Evolutionary conservation across 2,113 vertebrate genomes (phyloP).

Genomic region (Calyptommatus sinebrachiatus): DNA sequence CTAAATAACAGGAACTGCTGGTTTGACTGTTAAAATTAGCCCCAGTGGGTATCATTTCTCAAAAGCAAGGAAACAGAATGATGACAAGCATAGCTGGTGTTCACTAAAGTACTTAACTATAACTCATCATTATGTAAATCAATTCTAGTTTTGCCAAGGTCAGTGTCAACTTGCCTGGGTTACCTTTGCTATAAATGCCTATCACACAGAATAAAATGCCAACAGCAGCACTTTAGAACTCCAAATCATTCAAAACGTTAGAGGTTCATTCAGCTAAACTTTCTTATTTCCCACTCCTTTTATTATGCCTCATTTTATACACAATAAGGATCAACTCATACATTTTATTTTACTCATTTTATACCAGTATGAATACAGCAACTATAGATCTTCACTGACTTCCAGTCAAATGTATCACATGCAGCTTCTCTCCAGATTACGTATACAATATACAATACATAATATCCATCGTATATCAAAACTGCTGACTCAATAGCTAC

Average conservation of each 20-base stretch:
- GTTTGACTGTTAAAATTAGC: conserved; percentile 10
- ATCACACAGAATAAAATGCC: conserved; percentile 10
- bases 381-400: not conserved
- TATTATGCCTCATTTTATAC: not conserved
- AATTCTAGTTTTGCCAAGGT: conserved; percentile 27
- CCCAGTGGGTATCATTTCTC: not conserved
- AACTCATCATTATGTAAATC: conserved; percentile 31
- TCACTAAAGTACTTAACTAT: not conserved
- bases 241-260: not conserved
- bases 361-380: not conserved
- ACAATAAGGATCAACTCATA: not conserved
- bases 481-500: not conserved
- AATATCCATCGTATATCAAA: not conserved
- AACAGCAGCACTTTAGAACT: conserved; percentile 7
- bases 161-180: not conserved
- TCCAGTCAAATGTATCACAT: no score
- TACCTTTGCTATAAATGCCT: conserved; percentile 28
- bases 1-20: accelerated
- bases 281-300: not conserved
- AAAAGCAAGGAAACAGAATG: conserved; percentile 23
- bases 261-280: accelerated
- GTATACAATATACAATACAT: not conserved
- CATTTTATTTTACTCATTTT: not conserved
- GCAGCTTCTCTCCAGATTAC: not conserved
- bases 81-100: not conserved